Evolutionary conservation across 2,888 invertebrate species (phyloP).

Genomic region (Nowickia ferox): DNA sequence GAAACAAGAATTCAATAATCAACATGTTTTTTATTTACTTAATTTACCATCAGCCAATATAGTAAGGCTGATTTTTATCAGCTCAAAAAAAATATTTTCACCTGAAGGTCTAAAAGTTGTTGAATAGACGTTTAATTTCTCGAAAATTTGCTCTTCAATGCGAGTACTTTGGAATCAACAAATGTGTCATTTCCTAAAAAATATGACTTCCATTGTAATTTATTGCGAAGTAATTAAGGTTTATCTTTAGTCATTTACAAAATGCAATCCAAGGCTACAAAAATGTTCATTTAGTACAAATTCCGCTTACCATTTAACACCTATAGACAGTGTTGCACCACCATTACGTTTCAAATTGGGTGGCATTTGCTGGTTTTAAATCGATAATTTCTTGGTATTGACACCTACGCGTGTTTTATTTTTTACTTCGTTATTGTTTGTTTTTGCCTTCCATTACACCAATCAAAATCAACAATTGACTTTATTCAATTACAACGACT

Average conservation of each 20-base stretch:
- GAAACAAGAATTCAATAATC: no score
- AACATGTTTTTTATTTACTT: no score
- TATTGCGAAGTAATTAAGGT: neutral
- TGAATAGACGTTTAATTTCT: no score
- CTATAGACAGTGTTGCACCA: neutral
- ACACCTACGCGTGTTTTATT: constrained; percentile 73
- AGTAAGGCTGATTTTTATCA: no score
- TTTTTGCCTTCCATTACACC: constrained; percentile 59
- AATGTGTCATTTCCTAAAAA: neutral
- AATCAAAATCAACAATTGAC: constrained; percentile 71
- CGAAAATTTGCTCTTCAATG: no score
- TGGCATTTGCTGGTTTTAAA: constrained; percentile 71
- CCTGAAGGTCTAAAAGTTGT: no score
- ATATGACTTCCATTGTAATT: neutral
- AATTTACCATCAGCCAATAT: no score
- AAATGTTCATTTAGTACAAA: constrained; percentile 25
- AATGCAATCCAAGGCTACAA: constrained; percentile 28
- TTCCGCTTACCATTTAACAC: constrained; percentile 36
- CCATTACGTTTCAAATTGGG: constrained; percentile 71
- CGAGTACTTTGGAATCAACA: no score
- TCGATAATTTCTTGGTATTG: constrained; percentile 73
- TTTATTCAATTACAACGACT: constrained; percentile 73
- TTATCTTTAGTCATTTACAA: neutral
- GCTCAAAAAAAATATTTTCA: no score
- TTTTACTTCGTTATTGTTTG: constrained; percentile 4